Evolutionary conservation across 2,113 vertebrate genomes (phyloP).

Genomic region (Ivindomyrus marchei): DNA sequence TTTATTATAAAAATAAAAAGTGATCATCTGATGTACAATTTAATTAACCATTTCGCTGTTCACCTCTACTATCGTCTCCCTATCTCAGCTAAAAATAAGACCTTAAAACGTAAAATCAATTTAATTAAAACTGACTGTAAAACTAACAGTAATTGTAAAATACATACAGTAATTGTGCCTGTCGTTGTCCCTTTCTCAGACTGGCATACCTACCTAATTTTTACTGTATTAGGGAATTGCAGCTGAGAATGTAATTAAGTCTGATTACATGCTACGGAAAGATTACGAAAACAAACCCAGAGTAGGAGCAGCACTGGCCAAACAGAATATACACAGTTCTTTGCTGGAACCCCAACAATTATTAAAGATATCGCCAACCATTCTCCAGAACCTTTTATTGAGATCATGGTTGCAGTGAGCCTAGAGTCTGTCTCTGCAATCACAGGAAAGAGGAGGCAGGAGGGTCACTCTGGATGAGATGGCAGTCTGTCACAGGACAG

Average conservation of each 20-base stretch:
- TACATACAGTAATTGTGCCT: background rate
- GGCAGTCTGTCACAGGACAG: background rate
- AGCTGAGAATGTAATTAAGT: conserved; percentile 74
- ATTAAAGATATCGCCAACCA: background rate
- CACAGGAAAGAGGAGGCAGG: background rate
- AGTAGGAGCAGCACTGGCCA: conserved; percentile 28
- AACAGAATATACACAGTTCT: background rate
- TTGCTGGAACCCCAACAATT: background rate
- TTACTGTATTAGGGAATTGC: conserved; percentile 60
- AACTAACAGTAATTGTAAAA: background rate
- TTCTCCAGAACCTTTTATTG: background rate
- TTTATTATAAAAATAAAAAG: background rate
- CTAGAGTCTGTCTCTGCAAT: background rate
- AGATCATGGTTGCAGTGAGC: background rate
- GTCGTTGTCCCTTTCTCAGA: background rate
- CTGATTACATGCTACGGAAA: conserved; percentile 68
- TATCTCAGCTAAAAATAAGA: background rate
- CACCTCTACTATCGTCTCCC: background rate
- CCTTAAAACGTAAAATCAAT: background rate
- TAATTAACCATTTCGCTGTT: background rate
- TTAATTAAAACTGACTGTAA: background rate
- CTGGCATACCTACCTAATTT: conserved; percentile 46
- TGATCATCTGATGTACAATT: background rate
- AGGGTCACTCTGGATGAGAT: background rate
- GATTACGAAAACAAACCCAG: conserved; percentile 71